These are phyloP conservation scores for Drosophila pseudoobscura DNA, from an alignment of 1,140 invertebrate genomes.

Conservation along the genomic window DNA sequence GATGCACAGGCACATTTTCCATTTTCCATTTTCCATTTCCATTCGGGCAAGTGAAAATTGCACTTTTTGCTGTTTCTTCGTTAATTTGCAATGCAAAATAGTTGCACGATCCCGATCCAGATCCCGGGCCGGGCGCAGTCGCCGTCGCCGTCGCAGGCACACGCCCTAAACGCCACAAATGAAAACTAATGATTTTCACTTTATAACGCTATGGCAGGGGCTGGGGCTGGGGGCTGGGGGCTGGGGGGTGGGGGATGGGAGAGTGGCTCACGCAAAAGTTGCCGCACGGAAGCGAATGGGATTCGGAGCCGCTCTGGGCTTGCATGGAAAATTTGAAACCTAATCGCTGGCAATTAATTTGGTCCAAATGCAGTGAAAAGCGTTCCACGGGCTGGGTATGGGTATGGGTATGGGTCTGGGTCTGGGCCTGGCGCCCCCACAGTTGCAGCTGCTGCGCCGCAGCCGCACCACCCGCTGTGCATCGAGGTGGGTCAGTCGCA, in stretches of 20 bases:
- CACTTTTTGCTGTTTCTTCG: conserved; percentile 45
- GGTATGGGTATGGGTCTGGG: conserved; percentile 14
- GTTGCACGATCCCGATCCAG: conserved; percentile 61
- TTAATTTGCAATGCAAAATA: conserved; percentile 76
- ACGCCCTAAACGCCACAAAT: conserved; percentile 78
- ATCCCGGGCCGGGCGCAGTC: conserved; percentile 4
- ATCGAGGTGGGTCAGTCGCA: conserved; percentile 71
- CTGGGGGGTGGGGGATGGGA: neutral
- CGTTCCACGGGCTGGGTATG: conserved; percentile 29
- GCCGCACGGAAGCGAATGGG: conserved; percentile 71
- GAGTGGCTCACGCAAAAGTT: conserved; percentile 59
- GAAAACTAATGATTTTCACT: conserved; percentile 79
- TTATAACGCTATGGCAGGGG: conserved; percentile 30
- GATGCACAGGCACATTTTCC: conserved; percentile 36
- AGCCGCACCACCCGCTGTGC: conserved; percentile 69
- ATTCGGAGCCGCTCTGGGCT: conserved; percentile 33
- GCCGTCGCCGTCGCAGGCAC: conserved; percentile 27
- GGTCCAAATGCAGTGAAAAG: conserved; percentile 58
- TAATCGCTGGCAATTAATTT: conserved; percentile 81
- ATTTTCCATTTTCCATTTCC: conserved; percentile 25
- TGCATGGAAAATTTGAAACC: conserved; percentile 82
- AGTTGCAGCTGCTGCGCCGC: conserved; percentile 30
- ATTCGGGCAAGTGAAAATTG: conserved; percentile 71
- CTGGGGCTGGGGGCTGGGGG: neutral
- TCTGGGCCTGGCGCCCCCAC: conserved; percentile 50